Base-by-base conservation (phyloP, 1,140 invertebrate genomes). In the Formica selysi region DNA sequence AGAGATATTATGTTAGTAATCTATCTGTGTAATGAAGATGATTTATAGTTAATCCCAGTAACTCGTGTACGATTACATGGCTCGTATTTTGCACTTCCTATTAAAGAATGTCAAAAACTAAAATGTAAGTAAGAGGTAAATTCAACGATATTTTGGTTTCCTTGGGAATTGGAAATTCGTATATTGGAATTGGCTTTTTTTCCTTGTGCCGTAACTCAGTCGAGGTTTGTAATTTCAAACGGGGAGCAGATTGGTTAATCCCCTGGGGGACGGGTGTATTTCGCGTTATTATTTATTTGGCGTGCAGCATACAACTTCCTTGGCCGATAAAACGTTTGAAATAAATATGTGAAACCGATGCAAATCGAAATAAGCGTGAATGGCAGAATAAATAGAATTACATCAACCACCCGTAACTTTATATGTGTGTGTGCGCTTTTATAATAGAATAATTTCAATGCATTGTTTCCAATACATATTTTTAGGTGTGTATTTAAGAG, bases 261-360 rank as follows among this genome's bases (percentile, higher is more conserved):
- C 41, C 64, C 48, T 38, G 44, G 10, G 54, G 41, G 5, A 80
- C 16, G 19, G 32, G 68, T 29, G 38, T 36, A 74, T 59, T 48
- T 73, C 26, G 67, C 79, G 67, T 44, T 73, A 74, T 83, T 74
- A 83, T 83, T 83, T 83, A 83, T 74, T 74, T 61, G 36, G 26
- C 26, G 70, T 36, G 13, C 62, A 67, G 54, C 19, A 29, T 51
- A 51, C 7, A 32, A 22, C 26, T 83, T 74, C 44, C 26, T 48
- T 48, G 54, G 26, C 16, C 41, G 38, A 74, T 73, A 61, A 61
- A 59, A 48, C 7, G 68, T 13, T n/a, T 1, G 79, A 22, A 16
- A 54, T 41, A 80, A 71, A 80, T 80, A 71, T 70, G 65, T 41
- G 78, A 71, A 71, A 80, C 7, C 51, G 38, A 7, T 22, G 38